Evolutionary conservation across 2,797 vertebrate genomes (phyloP).

Genomic region (Pachyuromys duprasi): DNA sequence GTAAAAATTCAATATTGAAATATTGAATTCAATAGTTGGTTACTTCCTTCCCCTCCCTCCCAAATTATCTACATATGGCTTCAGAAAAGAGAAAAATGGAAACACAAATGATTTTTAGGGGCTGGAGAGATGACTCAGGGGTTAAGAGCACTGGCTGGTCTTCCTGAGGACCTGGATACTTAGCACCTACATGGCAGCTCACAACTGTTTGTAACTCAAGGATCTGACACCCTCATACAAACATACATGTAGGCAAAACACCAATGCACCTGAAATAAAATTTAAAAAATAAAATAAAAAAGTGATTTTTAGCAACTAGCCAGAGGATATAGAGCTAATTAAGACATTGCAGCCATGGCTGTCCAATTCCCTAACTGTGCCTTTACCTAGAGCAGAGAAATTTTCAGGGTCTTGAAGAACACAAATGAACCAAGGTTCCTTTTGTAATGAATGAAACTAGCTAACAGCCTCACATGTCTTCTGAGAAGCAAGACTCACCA

Average conservation of each 20-base stretch:
- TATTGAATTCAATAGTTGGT: constrained; percentile 28
- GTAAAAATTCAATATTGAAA: neutral
- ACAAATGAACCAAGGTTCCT: neutral
- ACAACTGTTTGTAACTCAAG: no score
- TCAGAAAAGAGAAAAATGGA: constrained; percentile 7
- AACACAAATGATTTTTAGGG: neutral
- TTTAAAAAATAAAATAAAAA: no score
- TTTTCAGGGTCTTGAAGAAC: neutral
- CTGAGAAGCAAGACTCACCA: neutral
- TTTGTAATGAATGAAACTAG: constrained; percentile 22
- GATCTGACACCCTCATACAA: no score
- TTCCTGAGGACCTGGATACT: no score
- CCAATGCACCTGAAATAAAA: no score
- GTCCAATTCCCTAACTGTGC: neutral
- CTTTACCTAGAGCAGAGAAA: neutral
- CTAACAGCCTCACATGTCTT: neutral
- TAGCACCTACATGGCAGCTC: no score
- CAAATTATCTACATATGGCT: neutral
- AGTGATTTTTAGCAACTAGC: constrained; percentile 18
- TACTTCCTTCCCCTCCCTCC: neutral
- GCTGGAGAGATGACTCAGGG: no score
- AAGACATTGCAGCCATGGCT: neutral
- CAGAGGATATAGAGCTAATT: neutral
- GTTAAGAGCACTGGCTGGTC: no score
- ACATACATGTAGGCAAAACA: no score